phyloP scores from a whole-genome alignment of 2,113 vertebrate species.

The Rhombomys opimus region DNA sequence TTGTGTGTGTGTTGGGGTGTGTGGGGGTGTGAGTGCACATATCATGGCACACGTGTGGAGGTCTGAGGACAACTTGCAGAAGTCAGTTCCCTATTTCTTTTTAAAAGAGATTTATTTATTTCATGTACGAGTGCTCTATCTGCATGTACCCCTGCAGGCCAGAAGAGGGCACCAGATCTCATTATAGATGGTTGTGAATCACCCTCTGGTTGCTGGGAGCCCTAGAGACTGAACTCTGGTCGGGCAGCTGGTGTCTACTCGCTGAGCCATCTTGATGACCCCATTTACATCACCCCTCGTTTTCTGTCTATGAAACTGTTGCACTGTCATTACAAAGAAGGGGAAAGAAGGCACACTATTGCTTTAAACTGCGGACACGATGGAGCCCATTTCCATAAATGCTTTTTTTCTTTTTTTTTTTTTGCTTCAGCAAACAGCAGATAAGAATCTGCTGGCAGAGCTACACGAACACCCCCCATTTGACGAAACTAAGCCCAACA shows the following conservation, averaged over 20 bases:
- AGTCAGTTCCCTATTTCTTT: background rate
- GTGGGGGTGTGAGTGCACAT: too few species aligned
- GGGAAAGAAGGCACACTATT: background rate
- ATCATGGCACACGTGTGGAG: too few species aligned
- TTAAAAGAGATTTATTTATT: too few species aligned
- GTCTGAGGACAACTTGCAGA: background rate
- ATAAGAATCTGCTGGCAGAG: slow-evolving; percentile 80
- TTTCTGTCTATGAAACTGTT: background rate
- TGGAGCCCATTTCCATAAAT: background rate
- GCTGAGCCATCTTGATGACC: background rate
- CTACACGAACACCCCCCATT: slow-evolving; percentile 75
- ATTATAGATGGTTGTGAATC: too few species aligned
- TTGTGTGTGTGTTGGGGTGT: background rate
- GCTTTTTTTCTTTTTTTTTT: background rate
- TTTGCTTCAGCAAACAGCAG: slow-evolving; percentile 69
- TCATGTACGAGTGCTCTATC: too few species aligned
- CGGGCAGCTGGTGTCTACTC: background rate
- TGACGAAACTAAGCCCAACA: slow-evolving; percentile 54
- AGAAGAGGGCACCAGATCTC: too few species aligned
- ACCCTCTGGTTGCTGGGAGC: too few species aligned
- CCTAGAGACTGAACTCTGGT: background rate
- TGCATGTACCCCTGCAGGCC: too few species aligned
- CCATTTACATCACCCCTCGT: background rate
- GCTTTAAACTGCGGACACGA: background rate
- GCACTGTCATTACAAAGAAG: background rate